Base-by-base conservation (phyloP, 1,140 invertebrate species). In the Drosophila pseudoananassae region DNA sequence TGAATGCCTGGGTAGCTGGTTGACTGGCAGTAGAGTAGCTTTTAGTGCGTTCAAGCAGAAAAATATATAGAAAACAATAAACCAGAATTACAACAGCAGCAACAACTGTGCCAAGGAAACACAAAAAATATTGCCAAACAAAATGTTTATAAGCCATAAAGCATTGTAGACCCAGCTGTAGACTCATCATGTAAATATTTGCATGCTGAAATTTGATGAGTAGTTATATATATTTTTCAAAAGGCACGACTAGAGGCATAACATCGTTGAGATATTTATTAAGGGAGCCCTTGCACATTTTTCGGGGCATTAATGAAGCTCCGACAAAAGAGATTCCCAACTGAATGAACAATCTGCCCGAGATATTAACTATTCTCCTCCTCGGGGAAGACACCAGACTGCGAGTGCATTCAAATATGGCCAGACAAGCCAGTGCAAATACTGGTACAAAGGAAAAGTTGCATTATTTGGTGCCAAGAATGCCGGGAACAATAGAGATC, bases 61-160 rank as follows among this genome's bases (percentile, higher is more conserved):
- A 85, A 85, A 85, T 85, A 85, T 85, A 85, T 85, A 85, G 82
- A 88, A 85, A 85, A 85, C 82, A 85, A 85, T 85, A 85, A 85
- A 85, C 82, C 70, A 70, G 82, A 85, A 87, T 85, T 87, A 87
- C 82, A 85, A 78, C 73, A 78, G 77, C 57, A 78, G 77, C 57
- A 59, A 45, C 60, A 59, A 53, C 33, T 36, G 33, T 36, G 40
- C 40, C 52, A 31, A 57, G 45, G 23, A 27, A 31, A 36, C 29
- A 56, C 17, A 64, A 54, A 69, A 81, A 70, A 76, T 84, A 83
- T 83, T 83, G 79, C 59, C 79, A 83, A 87, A 87, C 81, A 81
- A 87, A 71, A 85, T 82, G 78, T 68, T 87, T 80, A 85, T 85
- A 85, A 85, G 83, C 82, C 74, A 81, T 78, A 75, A 71, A 87